Evolutionary conservation across 2,888 invertebrate genomes (phyloP), one percentile per base, ranked within the genome.

Genomic region (Busseola fusca): DNA sequence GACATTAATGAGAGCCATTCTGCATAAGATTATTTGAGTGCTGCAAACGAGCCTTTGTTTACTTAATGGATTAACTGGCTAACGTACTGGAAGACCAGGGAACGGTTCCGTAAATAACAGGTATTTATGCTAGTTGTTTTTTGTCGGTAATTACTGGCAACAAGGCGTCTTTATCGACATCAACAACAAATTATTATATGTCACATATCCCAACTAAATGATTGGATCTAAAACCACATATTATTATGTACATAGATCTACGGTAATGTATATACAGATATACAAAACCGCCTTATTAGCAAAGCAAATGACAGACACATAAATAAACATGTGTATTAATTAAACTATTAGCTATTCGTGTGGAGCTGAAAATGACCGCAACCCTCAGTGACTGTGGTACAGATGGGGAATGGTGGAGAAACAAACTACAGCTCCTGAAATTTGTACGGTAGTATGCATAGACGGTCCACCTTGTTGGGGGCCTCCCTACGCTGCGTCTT

Each of bases 11-110:
- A 67, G 34, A 56, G 16, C 21, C 16, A 59, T 72, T 64, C 63
- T 72, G 69, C 66, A 62, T 79, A 72, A 66, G 57, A 79, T 73
- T 82, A 81, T 79, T 70, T 64, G 63, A 76, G 68, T 79, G 63
- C 76, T 40, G 67, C 54, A 64, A 77, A 71, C 59, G 57, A 42
- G 68, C 45, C 25, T 50, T 60, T 71, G 71, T 80, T 73, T 68
- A 79, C 70, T 64, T 82, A 71, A 57, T 71, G 50, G 52, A 79
- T 82, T 68, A 80, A 58, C 56, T 76, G 37, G 18, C 69, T 73
- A 73, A 76, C 65, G 58, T 73, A 25, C n/a, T 62, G 66, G 48
- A 74, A 68, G 54, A 64, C 60, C 37, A 25, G 42, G 27, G 14
- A 50, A 58, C 34, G 59, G 52, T 65, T 56, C 63, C 40, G 18